These are phyloP conservation scores for Typhlomys cinereus DNA, from an alignment of 2,113 vertebrate genomes.

Conservation along the genomic window DNA sequence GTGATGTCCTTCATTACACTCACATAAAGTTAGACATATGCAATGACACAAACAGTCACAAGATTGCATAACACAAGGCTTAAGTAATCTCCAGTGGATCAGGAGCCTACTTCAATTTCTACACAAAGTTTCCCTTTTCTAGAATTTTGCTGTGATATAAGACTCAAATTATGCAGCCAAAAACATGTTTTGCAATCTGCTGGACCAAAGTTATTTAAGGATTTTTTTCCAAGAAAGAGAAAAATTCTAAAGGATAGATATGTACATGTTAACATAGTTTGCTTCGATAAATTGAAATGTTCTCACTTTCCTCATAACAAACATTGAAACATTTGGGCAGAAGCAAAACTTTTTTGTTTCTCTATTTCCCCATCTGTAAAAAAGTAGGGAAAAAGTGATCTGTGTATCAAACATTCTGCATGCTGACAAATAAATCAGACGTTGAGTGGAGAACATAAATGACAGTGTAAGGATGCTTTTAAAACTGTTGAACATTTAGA, in stretches of 20 bases:
- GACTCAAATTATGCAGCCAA: conserved; percentile 63
- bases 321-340: conserved; percentile 39
- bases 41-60: neutral
- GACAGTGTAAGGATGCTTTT: neutral
- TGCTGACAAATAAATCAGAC: neutral
- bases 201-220: conserved; percentile 73
- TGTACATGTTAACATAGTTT: neutral
- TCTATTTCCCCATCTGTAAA: conserved; percentile 53
- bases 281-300: conserved; percentile 54
- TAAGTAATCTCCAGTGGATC: neutral
- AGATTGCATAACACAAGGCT: neutral
- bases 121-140: conserved; percentile 22
- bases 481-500: conserved; percentile 5
- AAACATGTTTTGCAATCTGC: conserved; percentile 75
- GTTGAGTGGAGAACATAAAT: neutral
- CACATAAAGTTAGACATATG: neutral
- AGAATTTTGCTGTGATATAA: conserved; percentile 49
- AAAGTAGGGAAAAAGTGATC: neutral
- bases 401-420: neutral
- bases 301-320: conserved; percentile 56
- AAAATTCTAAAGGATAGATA: conserved; percentile 56
- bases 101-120: conserved; percentile 23
- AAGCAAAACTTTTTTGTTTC: conserved; percentile 18
- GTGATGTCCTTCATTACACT: neutral
- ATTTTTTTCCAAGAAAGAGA: conserved; percentile 66